A percentile compares a stretch with the other conserved stretches of the same genome.
These are phyloP conservation scores for Sericinus montela DNA, from an alignment of 2,888 invertebrate genomes.

Conservation along the genomic window DNA sequence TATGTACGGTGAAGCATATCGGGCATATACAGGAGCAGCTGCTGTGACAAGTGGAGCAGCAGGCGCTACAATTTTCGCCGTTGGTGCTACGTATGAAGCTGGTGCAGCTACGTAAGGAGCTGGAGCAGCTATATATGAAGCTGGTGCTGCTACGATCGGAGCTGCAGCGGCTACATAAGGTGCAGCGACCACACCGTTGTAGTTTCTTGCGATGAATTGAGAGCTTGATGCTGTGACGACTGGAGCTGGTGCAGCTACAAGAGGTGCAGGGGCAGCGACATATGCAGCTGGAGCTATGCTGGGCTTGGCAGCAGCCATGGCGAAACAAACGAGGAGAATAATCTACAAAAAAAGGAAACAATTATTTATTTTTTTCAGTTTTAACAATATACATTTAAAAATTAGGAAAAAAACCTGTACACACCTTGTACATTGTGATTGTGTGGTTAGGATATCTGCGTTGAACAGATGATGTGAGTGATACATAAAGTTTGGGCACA, in stretches of 20 bases:
- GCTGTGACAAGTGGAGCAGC: conserved; percentile 15
- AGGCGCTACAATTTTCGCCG: conserved; percentile 41
- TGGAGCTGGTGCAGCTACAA: conserved; percentile 50
- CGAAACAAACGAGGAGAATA: conserved; percentile 40
- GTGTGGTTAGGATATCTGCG: conserved; percentile 40
- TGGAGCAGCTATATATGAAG: conserved; percentile 41
- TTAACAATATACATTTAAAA: no score
- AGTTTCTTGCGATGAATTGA: conserved; percentile 81
- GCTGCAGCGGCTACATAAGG: conserved; percentile 39
- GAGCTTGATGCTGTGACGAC: conserved; percentile 67
- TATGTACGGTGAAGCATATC: background rate
- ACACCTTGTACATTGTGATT: conserved; percentile 53
- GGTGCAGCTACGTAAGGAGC: conserved; percentile 45
- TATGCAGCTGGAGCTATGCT: conserved; percentile 44
- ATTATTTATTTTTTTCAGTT: background rate
- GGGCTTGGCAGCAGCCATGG: conserved; percentile 53
- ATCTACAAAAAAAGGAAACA: background rate
- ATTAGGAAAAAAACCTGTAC: background rate
- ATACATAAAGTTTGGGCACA: conserved; percentile 52
- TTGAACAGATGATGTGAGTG: conserved; percentile 57
- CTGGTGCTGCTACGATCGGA: conserved; percentile 67
- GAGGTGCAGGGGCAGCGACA: conserved; percentile 60
- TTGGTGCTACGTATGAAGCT: conserved; percentile 36
- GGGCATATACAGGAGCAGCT: conserved; percentile 3
- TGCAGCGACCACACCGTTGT: conserved; percentile 63